Base-by-base conservation (phyloP, 2,888 invertebrate species). In the Parnassius orleans region DNA sequence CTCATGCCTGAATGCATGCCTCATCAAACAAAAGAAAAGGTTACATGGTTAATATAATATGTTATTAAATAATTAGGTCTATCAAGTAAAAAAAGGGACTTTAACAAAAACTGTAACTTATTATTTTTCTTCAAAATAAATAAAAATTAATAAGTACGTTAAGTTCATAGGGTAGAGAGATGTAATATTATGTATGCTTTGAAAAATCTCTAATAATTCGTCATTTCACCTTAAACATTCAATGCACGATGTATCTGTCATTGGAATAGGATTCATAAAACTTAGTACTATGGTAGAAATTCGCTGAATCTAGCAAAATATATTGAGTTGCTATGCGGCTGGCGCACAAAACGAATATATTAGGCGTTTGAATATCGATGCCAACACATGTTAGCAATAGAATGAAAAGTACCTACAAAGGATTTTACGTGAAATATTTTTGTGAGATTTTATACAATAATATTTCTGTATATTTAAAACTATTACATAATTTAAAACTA, bases 271-370 rank as follows among this genome's bases (percentile, higher is more conserved):
- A 51, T 42, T 53, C 51, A n/a, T 41, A 47, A 10, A 0, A 42
- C 24, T 10, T 9, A 9, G 9, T 2, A 41, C 10, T 41, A 53
- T n/a, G 53, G 53, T 42, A 11, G n/a, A 24, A 48, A 48, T 19
- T 60, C 19, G 19, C 9, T 9, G 0, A 10, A 9, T 43, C 1
- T 7, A 7, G 33, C 0, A 41, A 43, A 50, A 43, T 9, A 43
- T 24, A 50, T 50, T 50, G 43, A 46, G 14, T 7, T 33, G n/a
- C 24, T 48, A 54, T 60, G 54, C 48, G 54, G 54, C 43, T 11
- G 43, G 24, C 54, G 48, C 54, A 48, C 56, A 57, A 61, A 66
- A 66, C 64, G 63, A 66, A 66, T 66, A 64, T 64, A 59, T 66
- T 61, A 64, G 66, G 56, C 63, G 61, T 64, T 63, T 66, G 63